phyloP scores from a whole-genome alignment of 2,113 vertebrate species.

The Ceyx cyanopectus region DNA sequence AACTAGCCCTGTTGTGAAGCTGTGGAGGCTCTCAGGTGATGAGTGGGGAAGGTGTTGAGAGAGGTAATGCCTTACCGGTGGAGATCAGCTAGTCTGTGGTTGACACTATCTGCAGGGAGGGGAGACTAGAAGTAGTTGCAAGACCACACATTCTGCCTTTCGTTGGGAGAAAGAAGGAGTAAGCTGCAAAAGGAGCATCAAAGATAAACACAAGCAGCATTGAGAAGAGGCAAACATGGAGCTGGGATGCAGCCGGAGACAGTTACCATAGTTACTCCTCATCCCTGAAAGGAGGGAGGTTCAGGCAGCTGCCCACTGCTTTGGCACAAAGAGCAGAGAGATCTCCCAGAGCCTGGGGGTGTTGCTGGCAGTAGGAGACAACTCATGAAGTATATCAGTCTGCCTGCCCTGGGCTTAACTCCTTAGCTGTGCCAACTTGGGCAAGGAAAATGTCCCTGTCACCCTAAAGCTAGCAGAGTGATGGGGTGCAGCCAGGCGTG shows the following conservation, averaged over 20 bases:
- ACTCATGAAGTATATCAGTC: not conserved
- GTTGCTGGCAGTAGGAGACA: not conserved
- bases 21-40: rapidly evolving
- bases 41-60: not conserved
- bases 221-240: slow-evolving; percentile 14
- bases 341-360: not conserved
- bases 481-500: rapidly evolving
- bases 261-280: slow-evolving; percentile 61
- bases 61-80: not conserved
- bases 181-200: not conserved
- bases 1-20: not conserved
- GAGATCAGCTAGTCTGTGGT: not conserved
- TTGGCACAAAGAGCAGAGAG: not conserved
- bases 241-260: not conserved
- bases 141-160: not conserved
- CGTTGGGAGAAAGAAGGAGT: not conserved
- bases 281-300: not conserved
- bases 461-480: not conserved
- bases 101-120: not conserved
- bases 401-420: not conserved
- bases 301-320: slow-evolving; percentile 15
- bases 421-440: not conserved
- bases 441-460: not conserved
- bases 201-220: slow-evolving; percentile 9
- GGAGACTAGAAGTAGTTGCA: not conserved